A percentile compares a stretch with the other conserved stretches of the same genome.
Conservation (phyloP, 2,113 vertebrate genomes). For the Nettapus auritus region DNA sequence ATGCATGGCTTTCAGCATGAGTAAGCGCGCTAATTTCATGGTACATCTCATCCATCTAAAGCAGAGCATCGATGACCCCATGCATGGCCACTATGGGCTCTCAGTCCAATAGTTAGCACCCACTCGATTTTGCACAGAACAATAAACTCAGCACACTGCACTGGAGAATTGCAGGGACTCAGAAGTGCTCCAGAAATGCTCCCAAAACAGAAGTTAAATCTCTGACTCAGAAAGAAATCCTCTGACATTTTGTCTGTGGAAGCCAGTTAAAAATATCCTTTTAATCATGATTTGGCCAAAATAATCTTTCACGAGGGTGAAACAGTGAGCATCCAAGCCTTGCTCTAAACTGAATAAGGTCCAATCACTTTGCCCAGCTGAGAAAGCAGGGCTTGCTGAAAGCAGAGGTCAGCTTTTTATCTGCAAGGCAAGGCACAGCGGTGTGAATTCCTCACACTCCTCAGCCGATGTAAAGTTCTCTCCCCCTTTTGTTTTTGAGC, state of each 20-base stretch:
- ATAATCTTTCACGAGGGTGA: background rate
- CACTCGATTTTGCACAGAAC: background rate
- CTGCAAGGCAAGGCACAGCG: background rate
- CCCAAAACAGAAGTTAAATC: background rate
- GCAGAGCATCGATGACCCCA: background rate
- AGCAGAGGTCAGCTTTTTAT: background rate
- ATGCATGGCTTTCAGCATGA: background rate
- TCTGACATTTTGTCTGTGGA: constrained; percentile 36
- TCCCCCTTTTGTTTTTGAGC: background rate
- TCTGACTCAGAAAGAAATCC: constrained; percentile 53
- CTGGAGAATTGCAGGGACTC: background rate
- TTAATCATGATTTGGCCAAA: constrained; percentile 37
- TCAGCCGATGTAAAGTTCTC: background rate
- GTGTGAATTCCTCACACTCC: background rate
- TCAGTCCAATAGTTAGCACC: background rate
- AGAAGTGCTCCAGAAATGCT: background rate
- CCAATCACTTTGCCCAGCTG: background rate
- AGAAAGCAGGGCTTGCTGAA: background rate
- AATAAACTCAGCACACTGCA: background rate
- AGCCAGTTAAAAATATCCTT: constrained; percentile 39
- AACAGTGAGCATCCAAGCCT: background rate
- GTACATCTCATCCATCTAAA: background rate
- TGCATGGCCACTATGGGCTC: background rate
- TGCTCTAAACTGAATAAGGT: background rate
- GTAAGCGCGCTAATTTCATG: constrained; percentile 2